These are phyloP conservation scores for Gila orcuttii DNA, from an alignment of 2,113 vertebrate species.

Conservation along the genomic window DNA sequence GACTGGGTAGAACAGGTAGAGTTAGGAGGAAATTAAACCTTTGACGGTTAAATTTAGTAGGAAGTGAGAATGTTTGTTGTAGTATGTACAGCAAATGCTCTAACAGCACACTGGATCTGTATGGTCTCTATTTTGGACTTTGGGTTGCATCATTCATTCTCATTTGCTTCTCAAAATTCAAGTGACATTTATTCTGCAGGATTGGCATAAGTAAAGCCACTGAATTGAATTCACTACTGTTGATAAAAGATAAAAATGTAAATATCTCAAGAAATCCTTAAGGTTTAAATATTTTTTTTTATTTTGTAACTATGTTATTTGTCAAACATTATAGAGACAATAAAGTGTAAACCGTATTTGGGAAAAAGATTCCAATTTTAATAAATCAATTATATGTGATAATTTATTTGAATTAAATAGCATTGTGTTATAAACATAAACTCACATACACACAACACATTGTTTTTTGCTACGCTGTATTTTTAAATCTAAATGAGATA, in stretches of 20 bases:
- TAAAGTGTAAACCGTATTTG: not conserved
- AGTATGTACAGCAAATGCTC: not conserved
- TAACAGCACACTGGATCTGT: not conserved
- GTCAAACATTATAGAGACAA: not conserved
- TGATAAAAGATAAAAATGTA: not conserved
- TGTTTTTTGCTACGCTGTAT: too few relatives aligned
- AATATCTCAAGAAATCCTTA: not conserved
- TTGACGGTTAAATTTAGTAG: not conserved
- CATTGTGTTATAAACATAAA: not conserved
- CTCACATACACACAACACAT: too few relatives aligned
- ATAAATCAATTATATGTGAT: not conserved
- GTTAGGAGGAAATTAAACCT: not conserved
- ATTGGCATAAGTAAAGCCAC: not conserved
- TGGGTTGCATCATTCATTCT: not conserved
- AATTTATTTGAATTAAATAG: not conserved
- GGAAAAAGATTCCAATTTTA: not conserved
- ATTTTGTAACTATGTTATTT: not conserved
- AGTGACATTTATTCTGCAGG: not conserved
- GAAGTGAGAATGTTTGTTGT: not conserved
- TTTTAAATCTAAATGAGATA: too few relatives aligned
- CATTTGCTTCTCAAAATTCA: not conserved
- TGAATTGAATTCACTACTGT: not conserved
- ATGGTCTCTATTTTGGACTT: not conserved
- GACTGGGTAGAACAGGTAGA: not conserved
- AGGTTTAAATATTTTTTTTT: too few relatives aligned